Base-by-base conservation (phyloP, 2,888 invertebrate species). In the Omphaloscelis lunosa region DNA sequence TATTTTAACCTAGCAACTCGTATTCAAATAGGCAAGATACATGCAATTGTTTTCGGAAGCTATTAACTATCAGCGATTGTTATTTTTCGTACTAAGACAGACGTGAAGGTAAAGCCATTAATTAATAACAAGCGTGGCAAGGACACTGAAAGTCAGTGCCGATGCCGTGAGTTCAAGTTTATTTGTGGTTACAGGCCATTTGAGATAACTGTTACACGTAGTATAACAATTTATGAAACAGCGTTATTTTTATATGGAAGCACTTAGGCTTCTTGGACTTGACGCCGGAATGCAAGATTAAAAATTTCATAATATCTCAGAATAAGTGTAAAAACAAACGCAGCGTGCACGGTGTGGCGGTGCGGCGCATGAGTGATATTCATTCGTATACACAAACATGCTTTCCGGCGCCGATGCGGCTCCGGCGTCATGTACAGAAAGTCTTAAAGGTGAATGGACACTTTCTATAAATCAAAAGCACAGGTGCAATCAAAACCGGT, bases 71-170 rank as follows among this genome's bases (percentile, higher is more conserved):
- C 45, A 63, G 39, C 63, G 39, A 77, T 66, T 67, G 41, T 63
- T 72, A 70, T 84, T 69, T 69, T 17, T 11, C 17, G 41, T 17
- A 45, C 39, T 72, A 72, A 63, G 29, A 61, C 62, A 62, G 58
- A 70, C 27, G 39, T 70, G 85, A 85, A 84, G 85, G 85, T 41
- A 39, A 78, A 45, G 15, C 17, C 23, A 27, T 67, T 84, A 70
- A 84, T 78, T 85, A 82, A 82, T 83, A 72, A 81, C 67, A 73
- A 72, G 63, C 75, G 65, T 34, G 82, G 68, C 82, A 73, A 82
- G 83, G 78, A 39, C 77, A 77, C 45, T 75, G 51, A 51, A 63
- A 72, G 82, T 69, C 72, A 72, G 80, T 73, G 73, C 15, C 67
- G 27, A 76, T 73, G 73, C 17, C 63, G 29, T 0, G 41, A 45